Evolutionary conservation across 1,140 invertebrate genomes (phyloP), one percentile per base, ranked within the genome.

Genomic region (Solenopsis fugax): DNA sequence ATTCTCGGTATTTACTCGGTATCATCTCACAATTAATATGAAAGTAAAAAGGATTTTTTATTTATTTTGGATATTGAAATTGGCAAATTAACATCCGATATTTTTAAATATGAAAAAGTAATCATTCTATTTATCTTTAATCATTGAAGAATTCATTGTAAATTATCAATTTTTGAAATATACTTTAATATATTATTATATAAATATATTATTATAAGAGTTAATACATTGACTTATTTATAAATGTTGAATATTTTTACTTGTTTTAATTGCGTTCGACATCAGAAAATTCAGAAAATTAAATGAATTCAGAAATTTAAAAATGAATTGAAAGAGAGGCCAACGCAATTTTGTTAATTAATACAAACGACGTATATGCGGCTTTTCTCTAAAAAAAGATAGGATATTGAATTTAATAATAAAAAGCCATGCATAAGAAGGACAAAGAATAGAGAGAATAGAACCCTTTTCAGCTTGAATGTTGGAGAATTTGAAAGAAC

Each of bases 341-440:
- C 34, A 37, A n/a, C 10, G 7, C 18, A 12, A 54, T 50, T 84
- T 84, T 73, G 60, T 75, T 73, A 60, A 73, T 73, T n/a, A 73
- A 73, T 18, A 60, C 10, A 82, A 56, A 34, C 4, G 10, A 12
- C 21, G 0, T 50, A 41, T 29, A 64, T 82, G 29, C 24, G 60
- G 7, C 5, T 21, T 9, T 72, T 72, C 60, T 67, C 0, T 21
- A 48, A 4, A 12, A 37, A 29, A 52, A 73, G 67, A 45, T 73
- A 73, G 13, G 10, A 37, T 60, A 67, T 84, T 45, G n/a, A 73
- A 84, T 84, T 84, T 29, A 62, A 60, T 81, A 71, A 81, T 84
- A 84, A 60, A 73, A 73, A 45, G 50, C 54, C 12, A 60, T 48
- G 16, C 52, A 73, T 60, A 60, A 24, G 54, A 16, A 45, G 24